A percentile compares a stretch with the other conserved stretches of the same genome.
Conservation (phyloP, 2,888 invertebrate genomes). For the Trichopoda pennipes region DNA sequence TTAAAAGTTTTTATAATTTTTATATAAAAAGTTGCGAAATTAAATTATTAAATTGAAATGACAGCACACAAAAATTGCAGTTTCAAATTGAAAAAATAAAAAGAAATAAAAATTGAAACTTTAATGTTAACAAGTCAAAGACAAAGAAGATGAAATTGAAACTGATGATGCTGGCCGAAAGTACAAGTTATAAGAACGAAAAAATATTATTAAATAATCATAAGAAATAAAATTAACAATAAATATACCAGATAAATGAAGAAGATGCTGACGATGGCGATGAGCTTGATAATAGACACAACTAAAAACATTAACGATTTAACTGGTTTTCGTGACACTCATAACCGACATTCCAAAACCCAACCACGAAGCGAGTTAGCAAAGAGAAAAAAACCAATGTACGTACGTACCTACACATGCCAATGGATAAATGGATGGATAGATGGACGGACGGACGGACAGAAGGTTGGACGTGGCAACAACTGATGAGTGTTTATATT, state of each 20-base stretch:
- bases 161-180: conserved; percentile 30
- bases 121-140: conserved; percentile 17
- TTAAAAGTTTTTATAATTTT: conserved; percentile 34
- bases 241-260: conserved; percentile 20
- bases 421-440: conserved; percentile 1
- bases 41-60: conserved; percentile 7
- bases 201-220: conserved; percentile 24
- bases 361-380: conserved; percentile 24
- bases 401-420: not conserved
- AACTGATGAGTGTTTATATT: conserved; percentile 21
- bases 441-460: not conserved
- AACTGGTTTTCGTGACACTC: conserved; percentile 69
- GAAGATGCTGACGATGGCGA: conserved; percentile 43
- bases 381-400: not conserved
- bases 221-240: conserved; percentile 29
- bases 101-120: conserved; percentile 22
- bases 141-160: conserved; percentile 22
- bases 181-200: conserved; percentile 30
- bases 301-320: conserved; percentile 58
- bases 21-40: not conserved
- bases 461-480: conserved; percentile 59
- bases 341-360: conserved; percentile 67
- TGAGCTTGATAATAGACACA: conserved; percentile 65
- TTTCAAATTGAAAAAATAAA: conserved; percentile 59
- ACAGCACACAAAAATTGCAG: conserved; percentile 48